phyloP scores from a whole-genome alignment of 2,797 vertebrate genomes.

The Serranus cabrilla region DNA sequence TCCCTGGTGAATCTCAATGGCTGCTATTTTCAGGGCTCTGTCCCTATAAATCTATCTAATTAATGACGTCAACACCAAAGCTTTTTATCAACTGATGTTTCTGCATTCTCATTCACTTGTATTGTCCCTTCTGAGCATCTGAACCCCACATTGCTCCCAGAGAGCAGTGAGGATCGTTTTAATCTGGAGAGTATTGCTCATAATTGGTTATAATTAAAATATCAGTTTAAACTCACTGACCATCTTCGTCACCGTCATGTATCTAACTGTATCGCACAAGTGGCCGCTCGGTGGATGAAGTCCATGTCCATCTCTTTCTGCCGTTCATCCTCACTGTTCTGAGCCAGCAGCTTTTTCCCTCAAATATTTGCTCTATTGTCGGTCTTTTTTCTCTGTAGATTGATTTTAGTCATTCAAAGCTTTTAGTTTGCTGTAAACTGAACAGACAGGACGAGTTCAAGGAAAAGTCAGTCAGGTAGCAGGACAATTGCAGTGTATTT shows the following conservation, averaged over 20 bases:
- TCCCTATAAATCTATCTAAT: slow-evolving; percentile 13
- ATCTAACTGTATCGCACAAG: slow-evolving; percentile 4
- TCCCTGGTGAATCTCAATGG: neutral
- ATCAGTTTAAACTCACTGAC: neutral
- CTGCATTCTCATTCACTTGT: neutral
- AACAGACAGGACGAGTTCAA: slow-evolving; percentile 44
- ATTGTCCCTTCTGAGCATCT: neutral
- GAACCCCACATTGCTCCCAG: neutral
- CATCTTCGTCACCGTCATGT: neutral
- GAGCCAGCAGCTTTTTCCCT: neutral
- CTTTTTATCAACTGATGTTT: neutral
- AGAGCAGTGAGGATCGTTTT: neutral
- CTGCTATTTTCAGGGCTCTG: neutral
- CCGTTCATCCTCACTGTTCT: slow-evolving; percentile 9
- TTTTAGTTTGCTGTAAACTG: slow-evolving; percentile 27
- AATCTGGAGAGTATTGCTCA: neutral
- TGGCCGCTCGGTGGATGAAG: neutral
- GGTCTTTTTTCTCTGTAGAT: slow-evolving; percentile 24
- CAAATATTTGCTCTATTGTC: slow-evolving; percentile 15
- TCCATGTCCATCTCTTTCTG: neutral
- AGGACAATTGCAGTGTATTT: slow-evolving; percentile 18
- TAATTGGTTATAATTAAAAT: neutral
- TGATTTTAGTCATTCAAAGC: slow-evolving; percentile 32
- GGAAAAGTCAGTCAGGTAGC: slow-evolving; percentile 32
- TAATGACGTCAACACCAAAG: neutral